phyloP scores from a whole-genome alignment of 2,113 vertebrate species.

The Plotosus lineatus region DNA sequence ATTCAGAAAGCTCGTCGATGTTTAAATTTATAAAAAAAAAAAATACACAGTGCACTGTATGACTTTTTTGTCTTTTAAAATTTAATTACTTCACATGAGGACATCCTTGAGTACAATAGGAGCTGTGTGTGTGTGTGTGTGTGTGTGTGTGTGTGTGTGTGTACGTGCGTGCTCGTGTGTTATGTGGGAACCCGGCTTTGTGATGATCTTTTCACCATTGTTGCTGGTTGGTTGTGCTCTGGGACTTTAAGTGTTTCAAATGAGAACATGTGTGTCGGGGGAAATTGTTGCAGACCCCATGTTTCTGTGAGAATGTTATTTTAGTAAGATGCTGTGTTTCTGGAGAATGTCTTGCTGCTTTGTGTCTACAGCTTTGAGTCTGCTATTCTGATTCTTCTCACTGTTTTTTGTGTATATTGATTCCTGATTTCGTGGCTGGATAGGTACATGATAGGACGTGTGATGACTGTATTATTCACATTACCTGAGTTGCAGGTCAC shows the following conservation, averaged over 20 bases:
- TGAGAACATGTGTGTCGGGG: not conserved
- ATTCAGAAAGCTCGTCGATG: not conserved
- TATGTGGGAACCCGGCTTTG: constrained; percentile 23
- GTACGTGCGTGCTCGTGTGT: not conserved
- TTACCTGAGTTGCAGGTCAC: constrained; percentile 27
- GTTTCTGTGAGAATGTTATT: not conserved
- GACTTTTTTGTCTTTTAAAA: constrained; percentile 20
- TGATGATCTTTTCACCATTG: constrained; percentile 9
- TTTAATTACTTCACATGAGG: not conserved
- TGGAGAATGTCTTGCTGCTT: not conserved
- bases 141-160: too few species aligned
- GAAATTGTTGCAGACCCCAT: not conserved
- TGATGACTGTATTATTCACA: constrained; percentile 58
- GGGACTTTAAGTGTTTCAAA: not conserved
- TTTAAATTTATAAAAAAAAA: not conserved
- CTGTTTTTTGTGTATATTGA: constrained; percentile 6
- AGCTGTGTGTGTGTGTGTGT: too few species aligned
- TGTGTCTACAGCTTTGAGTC: not conserved
- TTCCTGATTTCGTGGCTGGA: constrained; percentile 53
- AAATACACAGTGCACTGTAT: not conserved
- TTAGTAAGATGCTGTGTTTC: not conserved
- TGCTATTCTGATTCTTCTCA: not conserved
- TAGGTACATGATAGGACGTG: constrained; percentile 63
- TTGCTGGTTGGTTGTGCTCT: not conserved
- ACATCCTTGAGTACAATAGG: not conserved